Percentiles rank a stretch among this genome's conserved stretches.
phyloP scores from a whole-genome alignment of 2,888 invertebrate genomes.

The Smittia sp. region DNA sequence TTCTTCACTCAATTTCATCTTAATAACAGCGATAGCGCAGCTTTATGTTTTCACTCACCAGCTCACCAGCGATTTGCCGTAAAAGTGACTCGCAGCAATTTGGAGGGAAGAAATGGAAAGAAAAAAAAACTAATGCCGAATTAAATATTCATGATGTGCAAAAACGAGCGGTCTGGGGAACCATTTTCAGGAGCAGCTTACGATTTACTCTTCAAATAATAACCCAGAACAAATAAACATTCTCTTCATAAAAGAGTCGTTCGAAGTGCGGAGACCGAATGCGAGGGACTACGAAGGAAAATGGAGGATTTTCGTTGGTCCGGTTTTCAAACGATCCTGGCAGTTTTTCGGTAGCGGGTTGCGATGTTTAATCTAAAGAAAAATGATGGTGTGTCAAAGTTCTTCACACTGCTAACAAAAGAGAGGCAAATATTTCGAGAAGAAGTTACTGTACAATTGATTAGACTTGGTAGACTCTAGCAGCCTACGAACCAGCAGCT shows the following conservation, averaged over 20 bases:
- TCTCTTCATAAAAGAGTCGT: conserved; percentile 10
- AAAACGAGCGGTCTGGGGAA: background rate
- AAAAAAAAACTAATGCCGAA: conserved; percentile 5
- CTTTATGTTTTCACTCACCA: background rate
- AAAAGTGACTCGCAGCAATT: background rate
- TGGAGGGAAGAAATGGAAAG: background rate
- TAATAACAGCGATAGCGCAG: background rate
- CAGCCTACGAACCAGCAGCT: no score
- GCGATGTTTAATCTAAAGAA: no score
- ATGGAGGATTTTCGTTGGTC: background rate
- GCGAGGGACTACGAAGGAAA: background rate
- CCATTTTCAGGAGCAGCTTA: conserved; percentile 13
- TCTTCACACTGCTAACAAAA: no score
- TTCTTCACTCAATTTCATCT: background rate
- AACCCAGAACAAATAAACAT: conserved; percentile 15
- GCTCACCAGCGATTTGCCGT: background rate
- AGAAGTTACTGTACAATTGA: no score
- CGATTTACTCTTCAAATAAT: conserved; percentile 17
- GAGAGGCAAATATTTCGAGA: no score
- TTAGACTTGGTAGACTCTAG: no score
- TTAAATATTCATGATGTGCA: conserved; percentile 18
- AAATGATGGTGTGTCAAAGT: no score
- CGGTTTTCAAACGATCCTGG: no score
- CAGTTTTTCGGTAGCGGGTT: background rate
- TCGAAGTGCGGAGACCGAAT: background rate